A percentile compares a stretch with the other conserved stretches of the same genome.
phyloP scores from a whole-genome alignment of 1,140 invertebrate species.

The Apocrypta bakeri region DNA sequence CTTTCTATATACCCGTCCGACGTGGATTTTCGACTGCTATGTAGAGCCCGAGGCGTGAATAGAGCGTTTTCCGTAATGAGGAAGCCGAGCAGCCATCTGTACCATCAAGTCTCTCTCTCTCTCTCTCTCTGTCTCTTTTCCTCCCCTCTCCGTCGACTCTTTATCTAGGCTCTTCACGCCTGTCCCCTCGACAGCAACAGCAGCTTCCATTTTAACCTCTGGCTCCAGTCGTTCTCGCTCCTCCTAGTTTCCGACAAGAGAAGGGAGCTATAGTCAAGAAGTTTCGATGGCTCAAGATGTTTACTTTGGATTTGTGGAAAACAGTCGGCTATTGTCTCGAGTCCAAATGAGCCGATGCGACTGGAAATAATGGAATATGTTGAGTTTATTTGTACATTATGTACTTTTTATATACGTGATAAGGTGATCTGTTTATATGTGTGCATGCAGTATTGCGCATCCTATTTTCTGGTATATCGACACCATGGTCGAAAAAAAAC shows the following conservation, averaged over 20 bases:
- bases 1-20: neutral
- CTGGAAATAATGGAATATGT: neutral
- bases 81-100: slow-evolving; percentile 61
- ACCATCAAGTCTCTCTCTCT: slow-evolving; percentile 51
- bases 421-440: too few relatives aligned
- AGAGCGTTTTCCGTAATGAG: slow-evolving; percentile 63
- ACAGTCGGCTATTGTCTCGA: neutral
- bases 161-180: slow-evolving; percentile 51
- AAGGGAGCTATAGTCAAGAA: neutral
- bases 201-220: slow-evolving; percentile 63
- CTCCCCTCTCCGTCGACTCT: slow-evolving; percentile 24
- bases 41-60: slow-evolving; percentile 58
- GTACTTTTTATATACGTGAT: too few relatives aligned
- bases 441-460: too few relatives aligned
- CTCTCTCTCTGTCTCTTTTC: slow-evolving; percentile 51
- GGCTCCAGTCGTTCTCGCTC: slow-evolving; percentile 20
- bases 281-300: slow-evolving; percentile 25
- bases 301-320: neutral
- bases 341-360: neutral
- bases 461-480: too few relatives aligned
- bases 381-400: too few relatives aligned
- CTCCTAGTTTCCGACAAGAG: neutral
- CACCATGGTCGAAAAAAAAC: too few relatives aligned
- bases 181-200: slow-evolving; percentile 58
- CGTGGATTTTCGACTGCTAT: neutral